These are phyloP conservation scores for Catalaphyllia jardinei DNA, from an alignment of 64 coral and sea anemone genomes.

Conservation along the genomic window DNA sequence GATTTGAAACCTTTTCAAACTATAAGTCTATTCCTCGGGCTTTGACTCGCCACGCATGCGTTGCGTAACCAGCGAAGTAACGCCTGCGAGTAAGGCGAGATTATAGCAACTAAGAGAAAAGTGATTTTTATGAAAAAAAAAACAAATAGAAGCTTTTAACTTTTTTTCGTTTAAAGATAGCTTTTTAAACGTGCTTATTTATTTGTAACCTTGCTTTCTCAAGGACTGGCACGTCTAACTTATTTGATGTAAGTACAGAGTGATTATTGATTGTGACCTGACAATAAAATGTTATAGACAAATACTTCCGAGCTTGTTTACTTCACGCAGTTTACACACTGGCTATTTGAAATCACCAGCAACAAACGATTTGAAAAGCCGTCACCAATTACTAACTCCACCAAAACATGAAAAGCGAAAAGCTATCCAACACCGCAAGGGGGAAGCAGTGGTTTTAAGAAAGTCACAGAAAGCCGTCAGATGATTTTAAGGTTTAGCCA, in stretches of 20 bases:
- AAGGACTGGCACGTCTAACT: slow-evolving; percentile 27
- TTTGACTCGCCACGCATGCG: not conserved
- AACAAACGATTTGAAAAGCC: too few relatives aligned
- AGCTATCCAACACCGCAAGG: too few relatives aligned
- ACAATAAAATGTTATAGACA: not conserved
- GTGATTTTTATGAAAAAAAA: slow-evolving; percentile 16
- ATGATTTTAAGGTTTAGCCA: too few relatives aligned
- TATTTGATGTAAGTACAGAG: slow-evolving; percentile 31
- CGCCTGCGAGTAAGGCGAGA: not conserved
- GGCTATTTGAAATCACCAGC: too few relatives aligned
- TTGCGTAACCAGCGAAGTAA: not conserved
- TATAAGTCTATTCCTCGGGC: not conserved
- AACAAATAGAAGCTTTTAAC: not conserved
- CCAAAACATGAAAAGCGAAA: too few relatives aligned
- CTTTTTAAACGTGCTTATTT: slow-evolving; percentile 34
- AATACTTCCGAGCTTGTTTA: not conserved
- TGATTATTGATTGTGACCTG: slow-evolving; percentile 24
- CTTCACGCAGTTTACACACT: not conserved
- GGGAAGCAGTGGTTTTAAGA: too few relatives aligned
- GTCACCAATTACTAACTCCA: too few relatives aligned
- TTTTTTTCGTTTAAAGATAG: slow-evolving; percentile 4
- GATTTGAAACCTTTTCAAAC: not conserved
- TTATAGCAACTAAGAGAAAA: not conserved
- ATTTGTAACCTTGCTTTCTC: slow-evolving; percentile 41
- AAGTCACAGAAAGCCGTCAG: too few relatives aligned